Evolutionary conservation across 1,140 invertebrate genomes (phyloP).

Genomic region (Heliconius melpomene): DNA sequence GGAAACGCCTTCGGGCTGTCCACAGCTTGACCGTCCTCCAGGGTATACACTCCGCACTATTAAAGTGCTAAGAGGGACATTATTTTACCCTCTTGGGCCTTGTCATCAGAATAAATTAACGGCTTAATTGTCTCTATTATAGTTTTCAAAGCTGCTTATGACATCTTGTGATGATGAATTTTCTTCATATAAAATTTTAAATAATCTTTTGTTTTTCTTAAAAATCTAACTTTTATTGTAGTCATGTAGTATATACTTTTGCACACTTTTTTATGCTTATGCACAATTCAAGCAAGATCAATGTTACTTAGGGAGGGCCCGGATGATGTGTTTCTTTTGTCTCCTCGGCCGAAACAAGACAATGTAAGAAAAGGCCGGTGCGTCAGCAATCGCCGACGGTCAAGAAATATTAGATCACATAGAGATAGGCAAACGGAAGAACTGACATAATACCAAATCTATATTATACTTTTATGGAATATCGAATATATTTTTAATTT

Average conservation of each 20-base stretch:
- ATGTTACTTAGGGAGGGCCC: slow-evolving; percentile 55
- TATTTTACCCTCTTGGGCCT: slow-evolving; percentile 65
- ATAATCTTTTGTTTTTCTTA: not conserved
- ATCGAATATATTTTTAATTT: not conserved
- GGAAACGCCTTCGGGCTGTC: slow-evolving; percentile 67
- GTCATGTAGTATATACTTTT: not conserved
- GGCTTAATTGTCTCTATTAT: slow-evolving; percentile 66
- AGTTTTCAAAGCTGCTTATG: slow-evolving; percentile 46
- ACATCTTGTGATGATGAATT: slow-evolving; percentile 17
- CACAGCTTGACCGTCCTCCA: slow-evolving; percentile 62
- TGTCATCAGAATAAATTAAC: slow-evolving; percentile 74
- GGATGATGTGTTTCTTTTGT: slow-evolving; percentile 77
- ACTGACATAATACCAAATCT: not conserved
- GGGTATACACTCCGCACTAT: slow-evolving; percentile 66
- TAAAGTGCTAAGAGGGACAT: slow-evolving; percentile 77
- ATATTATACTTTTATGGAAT: not conserved
- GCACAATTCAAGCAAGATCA: slow-evolving; percentile 41
- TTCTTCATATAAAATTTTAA: not conserved
- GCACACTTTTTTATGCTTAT: not conserved
- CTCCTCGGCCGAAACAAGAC: slow-evolving; percentile 62
- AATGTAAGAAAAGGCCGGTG: slow-evolving; percentile 65
- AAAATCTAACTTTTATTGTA: not conserved
- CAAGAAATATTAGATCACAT: slow-evolving; percentile 46
- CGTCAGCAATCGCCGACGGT: slow-evolving; percentile 63
- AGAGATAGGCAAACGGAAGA: not conserved